Conservation (phyloP, 1,140 invertebrate genomes). For the Sycophaga agraensis region DNA sequence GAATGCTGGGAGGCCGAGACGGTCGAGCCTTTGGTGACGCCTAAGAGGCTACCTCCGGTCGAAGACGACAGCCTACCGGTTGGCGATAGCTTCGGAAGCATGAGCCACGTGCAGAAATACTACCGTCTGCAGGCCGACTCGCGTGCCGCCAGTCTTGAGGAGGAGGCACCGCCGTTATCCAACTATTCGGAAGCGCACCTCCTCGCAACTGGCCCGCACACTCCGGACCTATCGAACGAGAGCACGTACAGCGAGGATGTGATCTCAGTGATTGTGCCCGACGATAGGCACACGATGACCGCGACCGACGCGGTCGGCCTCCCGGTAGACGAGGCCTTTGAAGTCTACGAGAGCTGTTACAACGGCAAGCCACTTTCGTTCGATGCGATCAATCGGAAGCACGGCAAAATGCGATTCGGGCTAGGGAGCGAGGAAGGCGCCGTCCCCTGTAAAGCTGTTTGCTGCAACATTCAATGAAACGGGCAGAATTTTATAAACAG, state of each 20-base stretch:
- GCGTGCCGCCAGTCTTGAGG: conserved; percentile 36
- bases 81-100: conserved; percentile 31
- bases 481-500: not conserved
- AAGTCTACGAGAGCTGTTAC: conserved; percentile 53
- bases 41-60: conserved; percentile 31
- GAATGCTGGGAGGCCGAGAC: conserved; percentile 55
- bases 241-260: conserved; percentile 37
- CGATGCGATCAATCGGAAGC: conserved; percentile 34
- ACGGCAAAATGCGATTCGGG: conserved; percentile 28
- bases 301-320: conserved; percentile 32
- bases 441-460: conserved; percentile 47
- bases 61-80: conserved; percentile 30
- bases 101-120: conserved; percentile 50
- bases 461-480: conserved; percentile 52
- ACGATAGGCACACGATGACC: conserved; percentile 20
- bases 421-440: conserved; percentile 38
- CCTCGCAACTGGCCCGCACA: conserved; percentile 34
- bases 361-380: conserved; percentile 39
- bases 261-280: conserved; percentile 26
- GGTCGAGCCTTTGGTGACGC: conserved; percentile 43
- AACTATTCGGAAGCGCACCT: too few relatives aligned
- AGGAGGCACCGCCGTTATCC: too few relatives aligned
- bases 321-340: conserved; percentile 52
- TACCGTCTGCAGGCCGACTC: conserved; percentile 42
- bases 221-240: conserved; percentile 35